Evolutionary conservation across 1,140 invertebrate species (phyloP).

Genomic region (Aphis gossypii): DNA sequence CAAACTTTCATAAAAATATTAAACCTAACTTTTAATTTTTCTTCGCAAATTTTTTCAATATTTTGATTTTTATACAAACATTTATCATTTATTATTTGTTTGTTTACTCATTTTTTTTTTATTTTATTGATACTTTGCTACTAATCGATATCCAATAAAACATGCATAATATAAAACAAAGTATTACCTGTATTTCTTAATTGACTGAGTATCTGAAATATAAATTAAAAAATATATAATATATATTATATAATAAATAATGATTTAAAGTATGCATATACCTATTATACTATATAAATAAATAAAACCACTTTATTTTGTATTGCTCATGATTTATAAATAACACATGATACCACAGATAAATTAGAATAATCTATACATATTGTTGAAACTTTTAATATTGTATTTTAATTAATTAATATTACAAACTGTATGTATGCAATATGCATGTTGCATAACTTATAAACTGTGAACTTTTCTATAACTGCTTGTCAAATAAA

Average conservation of each 20-base stretch:
- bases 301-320: neutral
- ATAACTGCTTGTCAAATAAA: too few species aligned
- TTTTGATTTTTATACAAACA: neutral
- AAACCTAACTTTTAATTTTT: neutral
- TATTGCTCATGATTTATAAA: neutral
- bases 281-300: neutral
- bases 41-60: neutral
- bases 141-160: neutral
- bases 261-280: neutral
- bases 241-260: neutral
- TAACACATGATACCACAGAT: neutral
- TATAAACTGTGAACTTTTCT: too few species aligned
- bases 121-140: neutral
- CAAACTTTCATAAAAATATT: neutral
- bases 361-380: neutral
- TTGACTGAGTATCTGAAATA: neutral
- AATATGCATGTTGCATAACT: too few species aligned
- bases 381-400: neutral
- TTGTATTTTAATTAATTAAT: neutral
- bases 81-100: neutral
- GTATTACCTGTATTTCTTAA: neutral
- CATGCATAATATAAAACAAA: neutral
- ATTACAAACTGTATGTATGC: neutral
- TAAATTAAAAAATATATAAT: neutral
- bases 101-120: neutral